Conservation (phyloP, 2,888 invertebrate genomes). For the Ophioninae sp. region DNA sequence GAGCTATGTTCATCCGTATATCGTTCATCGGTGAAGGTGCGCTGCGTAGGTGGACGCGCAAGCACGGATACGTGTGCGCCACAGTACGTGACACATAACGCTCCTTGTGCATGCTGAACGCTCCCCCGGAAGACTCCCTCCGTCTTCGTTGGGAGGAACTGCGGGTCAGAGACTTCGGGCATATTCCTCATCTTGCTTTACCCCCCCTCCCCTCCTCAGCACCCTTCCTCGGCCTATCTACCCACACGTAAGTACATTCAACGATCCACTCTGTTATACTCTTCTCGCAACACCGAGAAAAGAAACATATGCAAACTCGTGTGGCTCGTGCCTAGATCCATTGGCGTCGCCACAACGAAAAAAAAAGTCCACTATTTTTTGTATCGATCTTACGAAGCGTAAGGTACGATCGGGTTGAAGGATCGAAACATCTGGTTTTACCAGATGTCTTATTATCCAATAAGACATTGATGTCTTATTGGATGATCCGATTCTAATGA, state of each 20-base stretch:
- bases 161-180: constrained; percentile 79
- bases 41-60: constrained; percentile 9
- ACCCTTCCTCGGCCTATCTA: not conserved
- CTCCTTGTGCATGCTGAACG: constrained; percentile 78
- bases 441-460: no score
- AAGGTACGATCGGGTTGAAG: not conserved
- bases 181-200: constrained; percentile 70
- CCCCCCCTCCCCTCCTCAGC: not conserved
- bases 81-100: constrained; percentile 64
- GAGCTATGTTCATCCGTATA: constrained; percentile 5
- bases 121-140: constrained; percentile 73
- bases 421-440: not conserved
- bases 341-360: constrained; percentile 70
- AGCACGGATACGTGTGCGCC: constrained; percentile 24
- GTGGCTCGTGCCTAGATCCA: constrained; percentile 79
- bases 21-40: constrained; percentile 5
- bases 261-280: constrained; percentile 36
- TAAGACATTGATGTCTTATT: no score
- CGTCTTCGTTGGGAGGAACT: constrained; percentile 73
- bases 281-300: constrained; percentile 37
- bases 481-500: no score
- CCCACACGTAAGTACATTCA: constrained; percentile 20
- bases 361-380: not conserved
- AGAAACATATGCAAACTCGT: constrained; percentile 69
- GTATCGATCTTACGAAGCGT: not conserved